Evolutionary conservation across 2,888 invertebrate genomes (phyloP).

Genomic region (Lordiphosa andalusiaca): DNA sequence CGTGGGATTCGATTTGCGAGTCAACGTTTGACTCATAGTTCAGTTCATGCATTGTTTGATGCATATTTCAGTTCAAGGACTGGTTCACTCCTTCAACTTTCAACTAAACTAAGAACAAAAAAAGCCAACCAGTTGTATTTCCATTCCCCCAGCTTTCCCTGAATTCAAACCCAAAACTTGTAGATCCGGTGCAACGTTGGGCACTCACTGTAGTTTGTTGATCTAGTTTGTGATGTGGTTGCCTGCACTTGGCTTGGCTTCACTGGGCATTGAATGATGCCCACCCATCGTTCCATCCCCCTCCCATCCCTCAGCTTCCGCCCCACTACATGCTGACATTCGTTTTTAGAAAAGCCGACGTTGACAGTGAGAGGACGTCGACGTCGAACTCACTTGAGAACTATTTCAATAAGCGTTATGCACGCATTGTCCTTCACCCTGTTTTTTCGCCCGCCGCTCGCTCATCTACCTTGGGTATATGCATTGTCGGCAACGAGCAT

Average conservation of each 20-base stretch:
- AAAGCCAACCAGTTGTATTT: too few species aligned
- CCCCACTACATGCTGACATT: conserved; percentile 17
- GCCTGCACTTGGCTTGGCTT: conserved; percentile 7
- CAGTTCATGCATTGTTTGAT: too few species aligned
- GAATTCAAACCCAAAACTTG: too few species aligned
- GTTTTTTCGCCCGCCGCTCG: conserved; percentile 34
- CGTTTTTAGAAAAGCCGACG: conserved; percentile 22
- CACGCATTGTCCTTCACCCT: conserved; percentile 72
- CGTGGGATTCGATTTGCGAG: too few species aligned
- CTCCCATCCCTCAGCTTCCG: conserved; percentile 6
- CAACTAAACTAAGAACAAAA: too few species aligned
- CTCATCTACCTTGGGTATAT: conserved; percentile 17
- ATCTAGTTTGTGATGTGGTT: background rate
- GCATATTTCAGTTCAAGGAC: too few species aligned
- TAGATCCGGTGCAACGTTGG: too few species aligned
- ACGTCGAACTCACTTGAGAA: conserved; percentile 69
- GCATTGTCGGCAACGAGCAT: background rate
- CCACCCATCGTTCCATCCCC: background rate
- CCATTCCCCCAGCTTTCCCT: too few species aligned
- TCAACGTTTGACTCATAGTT: too few species aligned
- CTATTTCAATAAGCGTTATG: conserved; percentile 75
- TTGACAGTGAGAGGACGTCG: conserved; percentile 35
- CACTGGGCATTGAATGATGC: conserved; percentile 13
- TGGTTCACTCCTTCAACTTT: too few species aligned
- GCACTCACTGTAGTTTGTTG: too few species aligned